Conservation (phyloP, 2,888 invertebrate genomes). For the Hololepta plana region DNA sequence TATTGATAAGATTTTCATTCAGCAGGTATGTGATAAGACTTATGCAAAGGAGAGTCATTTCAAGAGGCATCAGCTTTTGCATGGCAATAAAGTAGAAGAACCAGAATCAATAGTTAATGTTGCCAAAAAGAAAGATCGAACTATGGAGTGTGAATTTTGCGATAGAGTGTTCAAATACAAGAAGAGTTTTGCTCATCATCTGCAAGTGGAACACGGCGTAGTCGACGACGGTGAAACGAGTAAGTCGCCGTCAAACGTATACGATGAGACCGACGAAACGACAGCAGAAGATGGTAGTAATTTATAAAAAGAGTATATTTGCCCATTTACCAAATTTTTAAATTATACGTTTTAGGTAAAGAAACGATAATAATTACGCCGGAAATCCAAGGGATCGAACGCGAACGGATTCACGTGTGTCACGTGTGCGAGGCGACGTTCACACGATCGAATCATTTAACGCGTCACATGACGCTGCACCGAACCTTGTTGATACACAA, state of each 20-base stretch:
- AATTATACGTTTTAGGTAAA: slow-evolving; percentile 1
- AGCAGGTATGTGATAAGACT: slow-evolving; percentile 22
- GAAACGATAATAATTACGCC: not conserved
- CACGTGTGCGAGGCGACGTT: slow-evolving; percentile 25
- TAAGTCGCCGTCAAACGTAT: too few species aligned
- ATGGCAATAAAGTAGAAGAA: slow-evolving; percentile 9
- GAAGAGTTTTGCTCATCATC: slow-evolving; percentile 27
- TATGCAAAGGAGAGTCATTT: slow-evolving; percentile 22
- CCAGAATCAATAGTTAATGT: slow-evolving; percentile 3
- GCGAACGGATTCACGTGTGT: slow-evolving; percentile 22
- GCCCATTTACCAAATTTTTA: not conserved
- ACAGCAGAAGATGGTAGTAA: too few species aligned
- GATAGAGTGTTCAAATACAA: slow-evolving; percentile 28
- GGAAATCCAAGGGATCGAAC: slow-evolving; percentile 11
- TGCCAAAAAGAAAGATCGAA: slow-evolving; percentile 11
- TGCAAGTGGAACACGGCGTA: slow-evolving; percentile 26
- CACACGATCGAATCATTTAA: slow-evolving; percentile 23
- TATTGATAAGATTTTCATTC: slow-evolving; percentile 6
- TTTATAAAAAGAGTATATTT: too few species aligned
- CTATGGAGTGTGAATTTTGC: slow-evolving; percentile 28
- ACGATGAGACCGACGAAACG: too few species aligned
- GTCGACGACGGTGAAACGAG: slow-evolving; percentile 16
- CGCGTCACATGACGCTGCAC: slow-evolving; percentile 27
- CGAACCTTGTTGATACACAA: slow-evolving; percentile 23
- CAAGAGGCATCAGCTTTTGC: slow-evolving; percentile 20